These are phyloP conservation scores for Colius striatus DNA, from an alignment of 2,113 vertebrate genomes.

Conservation along the genomic window DNA sequence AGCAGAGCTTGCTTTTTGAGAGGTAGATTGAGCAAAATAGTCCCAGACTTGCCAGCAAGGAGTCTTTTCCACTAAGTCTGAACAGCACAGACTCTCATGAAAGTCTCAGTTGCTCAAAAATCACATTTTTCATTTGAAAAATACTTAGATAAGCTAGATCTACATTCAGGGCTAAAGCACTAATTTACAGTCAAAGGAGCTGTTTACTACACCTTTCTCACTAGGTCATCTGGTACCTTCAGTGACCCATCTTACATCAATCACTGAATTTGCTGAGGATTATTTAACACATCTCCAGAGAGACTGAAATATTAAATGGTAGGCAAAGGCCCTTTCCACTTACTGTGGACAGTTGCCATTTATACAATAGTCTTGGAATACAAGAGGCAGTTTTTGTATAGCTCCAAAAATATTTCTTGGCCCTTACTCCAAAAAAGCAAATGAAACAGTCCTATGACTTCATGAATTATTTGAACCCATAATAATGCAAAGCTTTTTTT, in stretches of 20 bases:
- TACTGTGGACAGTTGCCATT: not conserved
- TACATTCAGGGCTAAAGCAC: not conserved
- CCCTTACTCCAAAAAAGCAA: not conserved
- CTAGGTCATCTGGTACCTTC: not conserved
- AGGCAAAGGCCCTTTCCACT: not conserved
- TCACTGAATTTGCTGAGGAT: not conserved
- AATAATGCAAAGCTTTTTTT: constrained; percentile 10
- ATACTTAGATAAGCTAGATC: not conserved
- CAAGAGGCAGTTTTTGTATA: not conserved
- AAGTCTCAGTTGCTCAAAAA: not conserved
- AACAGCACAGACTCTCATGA: rapidly evolving
- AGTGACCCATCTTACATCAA: not conserved
- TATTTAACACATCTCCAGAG: not conserved
- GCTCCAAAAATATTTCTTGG: not conserved
- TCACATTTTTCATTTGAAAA: not conserved
- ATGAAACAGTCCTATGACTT: not conserved
- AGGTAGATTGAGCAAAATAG: not conserved
- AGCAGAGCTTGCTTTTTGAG: not conserved
- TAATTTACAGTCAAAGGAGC: not conserved
- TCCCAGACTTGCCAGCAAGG: not conserved
- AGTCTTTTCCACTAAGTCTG: not conserved
- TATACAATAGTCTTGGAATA: not conserved
- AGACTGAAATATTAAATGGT: not conserved
- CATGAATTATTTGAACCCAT: not conserved
- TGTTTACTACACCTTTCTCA: not conserved